Percentiles rank a stretch among this genome's conserved stretches.
These are phyloP conservation scores for Sarcophaga bullata DNA, from an alignment of 1,140 invertebrate species.

Conservation along the genomic window DNA sequence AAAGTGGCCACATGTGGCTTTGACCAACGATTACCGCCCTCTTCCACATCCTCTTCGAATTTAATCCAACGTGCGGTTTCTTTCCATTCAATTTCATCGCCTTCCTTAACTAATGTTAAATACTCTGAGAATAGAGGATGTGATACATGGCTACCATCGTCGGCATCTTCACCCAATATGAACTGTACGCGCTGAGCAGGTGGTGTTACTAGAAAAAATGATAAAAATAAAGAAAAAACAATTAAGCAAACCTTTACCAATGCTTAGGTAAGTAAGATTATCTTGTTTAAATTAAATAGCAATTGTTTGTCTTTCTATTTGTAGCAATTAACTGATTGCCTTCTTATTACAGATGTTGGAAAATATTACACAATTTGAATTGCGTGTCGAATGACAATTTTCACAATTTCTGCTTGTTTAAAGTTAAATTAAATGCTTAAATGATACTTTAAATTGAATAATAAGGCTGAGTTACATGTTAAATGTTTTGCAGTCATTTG, in stretches of 20 bases:
- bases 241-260: background rate
- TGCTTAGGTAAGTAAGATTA: background rate
- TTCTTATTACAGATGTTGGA: background rate
- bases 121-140: slow-evolving; percentile 95
- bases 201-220: slow-evolving; percentile 77
- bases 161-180: slow-evolving; percentile 93
- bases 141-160: slow-evolving; percentile 83
- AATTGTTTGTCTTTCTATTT: background rate
- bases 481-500: too few relatives aligned
- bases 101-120: slow-evolving; percentile 89
- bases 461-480: too few relatives aligned
- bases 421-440: too few relatives aligned
- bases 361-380: background rate
- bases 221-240: slow-evolving; percentile 36
- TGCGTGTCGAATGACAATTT: slow-evolving; percentile 3
- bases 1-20: slow-evolving; percentile 94
- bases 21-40: slow-evolving; percentile 93
- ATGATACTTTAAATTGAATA: too few relatives aligned
- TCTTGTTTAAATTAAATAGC: background rate
- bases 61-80: slow-evolving; percentile 98
- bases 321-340: slow-evolving; percentile 7
- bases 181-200: slow-evolving; percentile 94
- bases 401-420: too few relatives aligned
- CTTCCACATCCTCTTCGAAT: slow-evolving; percentile 95
- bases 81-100: slow-evolving; percentile 94